Percentiles rank a stretch among this genome's conserved stretches.
Conservation (phyloP, 2,888 invertebrate species). For the Blastobasis lacticolella region DNA sequence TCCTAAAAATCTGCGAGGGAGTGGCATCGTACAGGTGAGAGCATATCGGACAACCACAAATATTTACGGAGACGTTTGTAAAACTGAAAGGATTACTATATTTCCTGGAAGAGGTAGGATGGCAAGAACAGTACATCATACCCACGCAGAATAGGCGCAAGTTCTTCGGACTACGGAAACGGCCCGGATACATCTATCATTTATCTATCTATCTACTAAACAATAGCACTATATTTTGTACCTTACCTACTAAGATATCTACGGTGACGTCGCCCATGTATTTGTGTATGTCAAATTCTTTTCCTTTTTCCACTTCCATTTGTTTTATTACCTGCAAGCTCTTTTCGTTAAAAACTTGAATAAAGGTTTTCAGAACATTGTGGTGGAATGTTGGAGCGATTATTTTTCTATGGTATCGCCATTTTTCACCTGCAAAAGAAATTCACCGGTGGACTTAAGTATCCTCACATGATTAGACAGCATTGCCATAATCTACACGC, state of each 20-base stretch:
- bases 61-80: background rate
- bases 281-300: conserved; percentile 80
- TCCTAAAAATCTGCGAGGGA: background rate
- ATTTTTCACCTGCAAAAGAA: conserved; percentile 74
- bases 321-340: conserved; percentile 77
- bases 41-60: background rate
- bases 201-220: background rate
- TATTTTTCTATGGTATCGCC: conserved; percentile 84
- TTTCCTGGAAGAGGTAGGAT: too few relatives aligned
- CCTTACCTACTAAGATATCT: conserved; percentile 77
- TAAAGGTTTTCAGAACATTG: conserved; percentile 84
- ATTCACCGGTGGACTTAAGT: too few relatives aligned
- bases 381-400: conserved; percentile 88
- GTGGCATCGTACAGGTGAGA: background rate
- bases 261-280: conserved; percentile 83
- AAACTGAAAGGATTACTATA: too few relatives aligned
- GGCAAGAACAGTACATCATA: too few relatives aligned
- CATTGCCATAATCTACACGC: too few relatives aligned
- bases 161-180: too few relatives aligned
- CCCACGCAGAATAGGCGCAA: too few relatives aligned
- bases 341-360: conserved; percentile 81
- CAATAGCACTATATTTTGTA: background rate
- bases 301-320: conserved; percentile 72
- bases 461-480: too few relatives aligned
- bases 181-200: background rate